Base-by-base conservation (phyloP, 2,797 vertebrate species). In the Pangasius larnaudii region DNA sequence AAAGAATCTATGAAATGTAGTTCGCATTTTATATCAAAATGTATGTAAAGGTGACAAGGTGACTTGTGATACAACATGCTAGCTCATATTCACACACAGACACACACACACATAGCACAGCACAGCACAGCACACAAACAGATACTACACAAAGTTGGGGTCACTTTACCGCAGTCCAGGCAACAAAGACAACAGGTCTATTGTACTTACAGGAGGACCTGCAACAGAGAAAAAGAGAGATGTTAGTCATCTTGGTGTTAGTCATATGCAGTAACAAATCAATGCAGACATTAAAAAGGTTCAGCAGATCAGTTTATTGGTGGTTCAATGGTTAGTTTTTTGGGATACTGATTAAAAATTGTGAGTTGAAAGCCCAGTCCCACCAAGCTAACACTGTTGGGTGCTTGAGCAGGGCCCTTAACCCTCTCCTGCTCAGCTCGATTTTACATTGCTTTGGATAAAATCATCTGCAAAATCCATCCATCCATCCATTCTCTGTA, bases 151-250 rank as follows among this genome's bases (percentile, higher is more conserved):
- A 91, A 72, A 89, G 84, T 53, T 80, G 88, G 49, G 67, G 89
- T 91, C 75, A 96, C 95, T 93, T 96, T 96, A 96, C 96, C 96
- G 91, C 94, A 94, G 88, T 91, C 91, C 92, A 93, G 91, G 93
- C 92, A 94, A 88, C 87, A 88, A 92, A 58, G 84, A 89, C 72
- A 36, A 90, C 90, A 88, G 88, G 89, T 91, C 87, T 95, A 95
- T 42, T 69, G 85, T 89, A 89, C 96, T 97, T 97, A 97, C 96
- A 94, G 96, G 96, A 94, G 96, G 96, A 92, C 96, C 96, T 97
- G 95, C 51, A 95, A 95, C 85, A 95, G 85, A 95, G 49, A 90
- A 58, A 90, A 58, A 88, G 53, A 92, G 42, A 88, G 22, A 87
- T n/a, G n/a, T n/a, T n/a, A n/a, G n/a, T n/a, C n/a, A n/a, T n/a